These are phyloP conservation scores for Stictonetta naevosa DNA, from an alignment of 2,113 vertebrate genomes.

Conservation along the genomic window DNA sequence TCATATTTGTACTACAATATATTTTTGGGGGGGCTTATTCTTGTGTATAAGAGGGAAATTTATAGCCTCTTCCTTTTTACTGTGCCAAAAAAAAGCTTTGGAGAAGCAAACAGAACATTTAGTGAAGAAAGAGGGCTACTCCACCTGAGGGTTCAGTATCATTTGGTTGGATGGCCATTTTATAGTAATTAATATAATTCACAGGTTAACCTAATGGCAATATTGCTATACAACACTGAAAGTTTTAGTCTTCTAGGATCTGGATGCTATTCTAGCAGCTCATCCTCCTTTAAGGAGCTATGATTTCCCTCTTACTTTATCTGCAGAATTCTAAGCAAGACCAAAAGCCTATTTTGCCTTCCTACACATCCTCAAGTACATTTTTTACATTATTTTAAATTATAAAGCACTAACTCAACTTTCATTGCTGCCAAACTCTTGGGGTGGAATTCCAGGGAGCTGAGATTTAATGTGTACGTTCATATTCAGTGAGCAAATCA, in stretches of 20 bases:
- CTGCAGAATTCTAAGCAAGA: not conserved
- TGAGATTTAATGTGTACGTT: constrained; percentile 15
- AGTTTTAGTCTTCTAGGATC: not conserved
- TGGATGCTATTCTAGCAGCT: not conserved
- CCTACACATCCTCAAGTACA: not conserved
- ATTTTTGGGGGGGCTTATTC: not conserved
- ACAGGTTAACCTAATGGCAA: not conserved
- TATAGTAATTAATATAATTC: not conserved
- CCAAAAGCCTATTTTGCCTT: not conserved
- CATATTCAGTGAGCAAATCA: constrained; percentile 42
- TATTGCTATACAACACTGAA: not conserved
- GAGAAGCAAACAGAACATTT: not conserved
- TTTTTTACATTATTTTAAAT: constrained; percentile 27
- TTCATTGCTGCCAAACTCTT: constrained; percentile 16
- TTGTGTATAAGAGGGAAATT: not conserved
- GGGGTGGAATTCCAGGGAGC: constrained; percentile 43
- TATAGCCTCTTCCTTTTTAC: not conserved
- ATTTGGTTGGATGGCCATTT: not conserved
- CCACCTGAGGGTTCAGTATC: not conserved
- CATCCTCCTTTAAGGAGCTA: not conserved
- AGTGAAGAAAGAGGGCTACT: not conserved
- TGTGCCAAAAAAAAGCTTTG: not conserved
- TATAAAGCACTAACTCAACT: not conserved
- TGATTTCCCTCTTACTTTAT: not conserved
- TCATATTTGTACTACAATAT: not conserved